Evolutionary conservation across 2,113 vertebrate species (phyloP), one percentile per base, ranked within the genome.

Genomic region (Monopterus albus): DNA sequence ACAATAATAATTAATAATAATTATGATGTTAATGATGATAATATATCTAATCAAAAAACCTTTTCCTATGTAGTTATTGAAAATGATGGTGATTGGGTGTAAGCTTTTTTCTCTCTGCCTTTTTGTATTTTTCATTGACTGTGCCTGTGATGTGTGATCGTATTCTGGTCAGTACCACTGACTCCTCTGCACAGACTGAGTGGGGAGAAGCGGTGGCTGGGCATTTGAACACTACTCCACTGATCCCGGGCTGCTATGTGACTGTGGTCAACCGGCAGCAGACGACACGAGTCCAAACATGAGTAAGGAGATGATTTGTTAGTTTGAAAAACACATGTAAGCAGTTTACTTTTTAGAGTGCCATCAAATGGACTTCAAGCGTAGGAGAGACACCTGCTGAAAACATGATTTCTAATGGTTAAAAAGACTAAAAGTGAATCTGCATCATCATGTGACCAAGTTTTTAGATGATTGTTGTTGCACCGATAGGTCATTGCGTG

Each of bases 21-120:
- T 88, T 90, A 84, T 86, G 84, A 91, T 89, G 86, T 83, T 91
- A 85, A 81, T 80, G 68, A 89, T 85, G 78, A 84, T 93, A 89
- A 86, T 88, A 87, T 92, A 88, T 91, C 91, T 91, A 92, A 93
- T 94, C 91, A 79, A 67, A 82, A 74, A 90, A 69, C 60, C 62
- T 81, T 89, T 91, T 87, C 89, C 87, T 85, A 82, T 91, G 79
- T 85, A 89, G 86, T 82, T 90, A 70, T 81, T 90, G 87, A 82
- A 88, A 84, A 89, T 87, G 80, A 81, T 88, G 86, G 82, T 90
- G 79, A 89, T 87, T 88, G 87, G 88, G 84, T 91, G 91, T 90
- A 83, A 82, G 72, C 82, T 85, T 88, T 75, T 75, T 57, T 69
- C 58, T 83, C 77, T 86, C 67, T 88, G 79, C 82, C 79, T 92